phyloP scores from a whole-genome alignment of 2,113 vertebrate genomes.

The Rousettus leschenaultii region DNA sequence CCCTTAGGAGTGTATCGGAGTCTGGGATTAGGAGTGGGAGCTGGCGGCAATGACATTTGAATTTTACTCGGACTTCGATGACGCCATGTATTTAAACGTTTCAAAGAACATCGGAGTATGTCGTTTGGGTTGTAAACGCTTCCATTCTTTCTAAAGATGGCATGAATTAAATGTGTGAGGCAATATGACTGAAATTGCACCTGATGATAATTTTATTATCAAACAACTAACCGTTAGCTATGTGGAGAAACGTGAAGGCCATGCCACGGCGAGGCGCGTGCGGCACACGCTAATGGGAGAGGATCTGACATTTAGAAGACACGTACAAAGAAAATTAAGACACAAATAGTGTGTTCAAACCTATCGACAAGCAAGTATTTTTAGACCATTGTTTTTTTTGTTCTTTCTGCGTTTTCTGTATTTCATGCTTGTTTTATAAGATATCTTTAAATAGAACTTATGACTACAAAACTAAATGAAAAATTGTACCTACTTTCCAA shows the following conservation, averaged over 20 bases:
- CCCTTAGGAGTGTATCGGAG: not conserved
- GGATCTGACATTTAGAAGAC: not conserved
- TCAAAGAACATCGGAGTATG: not conserved
- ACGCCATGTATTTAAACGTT: not conserved
- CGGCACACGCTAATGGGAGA: not conserved
- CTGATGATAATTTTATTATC: not conserved
- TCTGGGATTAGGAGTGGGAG: accelerated
- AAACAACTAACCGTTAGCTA: not conserved
- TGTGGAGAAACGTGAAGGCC: not conserved
- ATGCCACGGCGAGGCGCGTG: accelerated
- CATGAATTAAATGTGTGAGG: not conserved
- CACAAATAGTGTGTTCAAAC: not conserved
- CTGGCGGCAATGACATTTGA: not conserved
- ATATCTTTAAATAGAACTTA: conserved; percentile 27
- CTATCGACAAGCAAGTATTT: not conserved
- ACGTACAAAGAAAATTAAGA: not conserved
- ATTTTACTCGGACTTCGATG: not conserved
- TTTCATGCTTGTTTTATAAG: not conserved
- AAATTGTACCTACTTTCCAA: conserved; percentile 9
- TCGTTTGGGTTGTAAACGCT: not conserved
- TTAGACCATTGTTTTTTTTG: not conserved
- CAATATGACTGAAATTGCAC: not conserved
- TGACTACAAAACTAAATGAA: not conserved
- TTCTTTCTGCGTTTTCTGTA: not conserved
- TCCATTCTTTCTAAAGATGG: not conserved